Evolutionary conservation across 2,888 invertebrate genomes (phyloP).

Genomic region (Bruchidius siliquastri): DNA sequence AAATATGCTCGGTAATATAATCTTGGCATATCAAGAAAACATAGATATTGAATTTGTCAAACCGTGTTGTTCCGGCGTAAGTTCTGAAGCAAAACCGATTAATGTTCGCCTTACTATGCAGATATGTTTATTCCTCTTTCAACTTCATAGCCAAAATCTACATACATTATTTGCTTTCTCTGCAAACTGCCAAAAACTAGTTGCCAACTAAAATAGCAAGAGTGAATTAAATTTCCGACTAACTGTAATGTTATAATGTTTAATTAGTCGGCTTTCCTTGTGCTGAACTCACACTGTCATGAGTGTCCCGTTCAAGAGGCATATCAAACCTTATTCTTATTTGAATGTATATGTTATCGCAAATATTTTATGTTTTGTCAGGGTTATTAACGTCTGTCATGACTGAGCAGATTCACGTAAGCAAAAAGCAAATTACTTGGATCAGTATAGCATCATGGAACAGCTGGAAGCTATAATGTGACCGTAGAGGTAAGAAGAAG

Average conservation of each 20-base stretch:
- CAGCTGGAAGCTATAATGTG: too few relatives aligned
- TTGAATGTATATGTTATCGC: too few relatives aligned
- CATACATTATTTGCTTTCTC: background rate
- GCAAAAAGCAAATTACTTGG: too few relatives aligned
- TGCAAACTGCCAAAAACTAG: background rate
- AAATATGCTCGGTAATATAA: too few relatives aligned
- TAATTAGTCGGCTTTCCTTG: background rate
- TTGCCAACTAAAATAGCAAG: background rate
- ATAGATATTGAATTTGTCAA: too few relatives aligned
- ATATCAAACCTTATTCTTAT: background rate
- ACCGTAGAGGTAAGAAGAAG: too few relatives aligned
- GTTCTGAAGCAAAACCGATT: background rate
- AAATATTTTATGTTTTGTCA: too few relatives aligned
- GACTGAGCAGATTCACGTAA: too few relatives aligned
- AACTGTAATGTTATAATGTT: background rate
- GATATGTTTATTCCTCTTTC: background rate
- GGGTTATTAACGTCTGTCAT: too few relatives aligned
- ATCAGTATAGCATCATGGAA: too few relatives aligned
- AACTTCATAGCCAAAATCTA: background rate
- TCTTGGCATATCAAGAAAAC: too few relatives aligned
- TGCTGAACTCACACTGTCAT: background rate
- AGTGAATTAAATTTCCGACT: background rate
- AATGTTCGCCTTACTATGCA: background rate
- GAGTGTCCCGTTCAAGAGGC: background rate
- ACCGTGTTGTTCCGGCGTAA: too few relatives aligned